These are phyloP conservation scores for Plusia festucae DNA, from an alignment of 2,888 invertebrate species.

Conservation along the genomic window DNA sequence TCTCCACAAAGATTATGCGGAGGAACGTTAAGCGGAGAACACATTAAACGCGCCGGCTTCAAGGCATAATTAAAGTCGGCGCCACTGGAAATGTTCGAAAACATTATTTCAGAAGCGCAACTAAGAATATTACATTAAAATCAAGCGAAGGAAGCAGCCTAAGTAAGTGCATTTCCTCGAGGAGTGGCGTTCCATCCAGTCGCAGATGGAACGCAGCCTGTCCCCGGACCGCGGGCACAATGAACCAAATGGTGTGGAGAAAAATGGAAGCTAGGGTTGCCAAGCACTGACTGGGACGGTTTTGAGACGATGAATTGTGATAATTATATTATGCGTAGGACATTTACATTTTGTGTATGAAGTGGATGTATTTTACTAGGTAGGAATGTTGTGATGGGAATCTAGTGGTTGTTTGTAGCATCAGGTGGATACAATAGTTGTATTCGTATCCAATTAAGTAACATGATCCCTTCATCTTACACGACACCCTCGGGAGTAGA, in stretches of 20 bases:
- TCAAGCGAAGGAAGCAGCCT: slow-evolving; percentile 64
- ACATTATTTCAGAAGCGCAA: slow-evolving; percentile 64
- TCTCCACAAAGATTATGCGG: slow-evolving; percentile 55
- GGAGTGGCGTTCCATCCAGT: slow-evolving; percentile 50
- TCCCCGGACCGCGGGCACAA: slow-evolving; percentile 54
- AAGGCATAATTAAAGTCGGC: slow-evolving; percentile 64
- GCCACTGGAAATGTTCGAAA: slow-evolving; percentile 64
- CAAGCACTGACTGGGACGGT: not conserved
- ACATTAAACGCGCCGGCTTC: slow-evolving; percentile 61
- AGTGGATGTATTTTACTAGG: too few relatives aligned
- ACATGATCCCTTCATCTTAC: slow-evolving; percentile 6
- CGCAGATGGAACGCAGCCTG: slow-evolving; percentile 55
- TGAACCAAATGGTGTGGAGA: slow-evolving; percentile 62
- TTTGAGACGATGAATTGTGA: too few relatives aligned
- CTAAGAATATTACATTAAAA: slow-evolving; percentile 72
- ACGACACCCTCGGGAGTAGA: not conserved
- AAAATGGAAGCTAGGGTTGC: slow-evolving; percentile 27
- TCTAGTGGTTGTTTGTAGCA: not conserved
- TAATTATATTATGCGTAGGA: too few relatives aligned
- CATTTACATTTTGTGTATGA: too few relatives aligned
- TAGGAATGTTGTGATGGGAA: not conserved
- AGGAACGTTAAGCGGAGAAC: slow-evolving; percentile 55
- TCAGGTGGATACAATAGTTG: slow-evolving; percentile 1
- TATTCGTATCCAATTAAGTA: slow-evolving; percentile 1
- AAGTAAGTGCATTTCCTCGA: slow-evolving; percentile 71